Evolutionary conservation across 2,797 vertebrate species (phyloP), one percentile per base, ranked within the genome.

Genomic region (Peromyscus aztecus): DNA sequence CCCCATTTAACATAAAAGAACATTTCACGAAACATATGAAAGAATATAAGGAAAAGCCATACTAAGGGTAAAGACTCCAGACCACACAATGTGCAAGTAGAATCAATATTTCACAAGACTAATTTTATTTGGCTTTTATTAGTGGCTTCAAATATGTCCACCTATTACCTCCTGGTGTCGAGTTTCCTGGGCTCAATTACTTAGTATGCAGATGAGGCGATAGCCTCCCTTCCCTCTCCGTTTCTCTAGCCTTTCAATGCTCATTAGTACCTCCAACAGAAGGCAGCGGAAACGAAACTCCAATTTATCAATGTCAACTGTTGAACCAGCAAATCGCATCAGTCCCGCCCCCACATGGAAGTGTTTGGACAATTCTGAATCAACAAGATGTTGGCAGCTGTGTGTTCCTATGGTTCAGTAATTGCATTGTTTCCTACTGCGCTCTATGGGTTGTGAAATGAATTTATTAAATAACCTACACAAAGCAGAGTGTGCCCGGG

Each of bases 221-320:
- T 75, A 57, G 67, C 49, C 85, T 94, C 92, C 87, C 65, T 67
- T 67, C 85, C 88, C 81, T 23, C 12, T 24, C 55, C 31, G 23
- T 85, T 91, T 84, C 95, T 86, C 91, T 14, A 88, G 92, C 86
- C 86, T 96, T 90, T 95, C 94, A 29, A 6, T 91, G 95, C 96
- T 97, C 92, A 96, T 97, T 94, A 97, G 95, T 96, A 97, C 97
- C 97, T 98, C 98, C 97, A 97, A 95, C 92, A 98, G 97, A 98
- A 97, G 92, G 97, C 95, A 90, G 83, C 96, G 90, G 91, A 96
- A 96, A 96, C 87, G 89, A 94, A 98, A 96, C 95, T 90, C 61
- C 96, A 93, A 97, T 97, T 91, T 95, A 96, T 95, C 92, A 96
- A 91, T 90, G 96, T 97, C 97, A 97, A 97, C 96, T 96, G 97